Percentiles rank a stretch among this genome's conserved stretches.
These are phyloP conservation scores for Myanophis thanlyinensis DNA, from an alignment of 2,113 vertebrate species.

Conservation along the genomic window DNA sequence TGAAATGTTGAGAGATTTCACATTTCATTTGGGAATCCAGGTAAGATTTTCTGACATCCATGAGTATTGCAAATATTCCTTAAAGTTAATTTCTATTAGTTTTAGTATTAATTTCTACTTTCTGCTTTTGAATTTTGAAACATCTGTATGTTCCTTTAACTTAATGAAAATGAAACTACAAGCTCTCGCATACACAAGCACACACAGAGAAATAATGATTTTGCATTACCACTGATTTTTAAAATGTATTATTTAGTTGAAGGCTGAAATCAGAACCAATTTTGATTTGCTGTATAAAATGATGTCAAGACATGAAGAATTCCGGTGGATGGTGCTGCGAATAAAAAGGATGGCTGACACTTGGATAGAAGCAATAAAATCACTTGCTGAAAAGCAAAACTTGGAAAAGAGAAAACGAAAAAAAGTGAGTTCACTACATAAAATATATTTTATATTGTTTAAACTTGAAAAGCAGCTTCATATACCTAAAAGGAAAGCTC, in stretches of 20 bases:
- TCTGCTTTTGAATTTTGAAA: not conserved
- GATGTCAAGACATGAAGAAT: slow-evolving; percentile 94
- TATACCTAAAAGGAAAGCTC: not conserved
- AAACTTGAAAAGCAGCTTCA: not conserved
- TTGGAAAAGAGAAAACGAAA: slow-evolving; percentile 85
- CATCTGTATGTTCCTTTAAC: not conserved
- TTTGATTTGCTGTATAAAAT: slow-evolving; percentile 90
- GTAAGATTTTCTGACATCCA: not conserved
- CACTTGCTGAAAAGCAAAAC: slow-evolving; percentile 91
- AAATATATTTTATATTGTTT: not conserved
- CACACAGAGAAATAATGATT: not conserved
- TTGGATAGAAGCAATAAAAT: slow-evolving; percentile 90
- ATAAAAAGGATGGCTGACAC: slow-evolving; percentile 94
- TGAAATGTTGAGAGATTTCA: not conserved
- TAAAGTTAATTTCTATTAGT: not conserved
- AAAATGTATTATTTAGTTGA: slow-evolving; percentile 43
- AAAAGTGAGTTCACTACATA: slow-evolving; percentile 77
- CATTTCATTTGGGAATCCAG: not conserved
- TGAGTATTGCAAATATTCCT: not conserved
- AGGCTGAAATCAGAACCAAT: slow-evolving; percentile 89
- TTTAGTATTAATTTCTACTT: not conserved
- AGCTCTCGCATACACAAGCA: not conserved
- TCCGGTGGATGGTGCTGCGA: slow-evolving; percentile 97
- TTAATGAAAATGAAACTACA: not conserved
- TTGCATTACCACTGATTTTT: not conserved